Conservation (phyloP, 1,140 invertebrate species). For the Sarcophaga bullata region DNA sequence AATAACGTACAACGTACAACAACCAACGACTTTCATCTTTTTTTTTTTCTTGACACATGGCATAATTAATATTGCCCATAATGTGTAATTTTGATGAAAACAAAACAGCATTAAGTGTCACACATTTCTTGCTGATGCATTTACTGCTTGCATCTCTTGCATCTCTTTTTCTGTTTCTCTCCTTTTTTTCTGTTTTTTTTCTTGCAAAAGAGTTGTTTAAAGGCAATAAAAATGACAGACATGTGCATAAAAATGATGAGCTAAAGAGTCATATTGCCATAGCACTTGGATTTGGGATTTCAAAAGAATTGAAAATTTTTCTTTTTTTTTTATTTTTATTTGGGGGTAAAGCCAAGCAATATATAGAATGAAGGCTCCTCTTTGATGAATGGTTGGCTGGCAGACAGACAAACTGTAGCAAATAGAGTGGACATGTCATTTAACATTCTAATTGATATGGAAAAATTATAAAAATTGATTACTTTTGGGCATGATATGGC, state of each 20-base stretch:
- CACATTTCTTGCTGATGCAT: constrained; percentile 17
- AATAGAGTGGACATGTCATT: too few species aligned
- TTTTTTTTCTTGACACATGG: constrained; percentile 7
- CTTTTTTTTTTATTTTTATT: too few species aligned
- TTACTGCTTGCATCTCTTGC: background rate
- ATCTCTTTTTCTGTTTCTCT: background rate
- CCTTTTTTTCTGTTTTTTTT: background rate
- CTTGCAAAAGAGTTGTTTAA: constrained; percentile 10
- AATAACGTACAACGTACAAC: too few species aligned
- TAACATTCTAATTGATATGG: too few species aligned
- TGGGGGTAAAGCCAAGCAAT: too few species aligned
- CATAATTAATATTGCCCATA: constrained; percentile 18
- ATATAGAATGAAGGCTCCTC: too few species aligned
- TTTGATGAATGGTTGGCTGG: too few species aligned
- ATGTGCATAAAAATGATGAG: constrained; percentile 8
- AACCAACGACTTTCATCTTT: background rate
- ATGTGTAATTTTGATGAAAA: background rate
- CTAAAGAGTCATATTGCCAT: background rate
- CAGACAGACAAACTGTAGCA: too few species aligned
- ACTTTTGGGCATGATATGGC: too few species aligned
- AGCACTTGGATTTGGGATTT: background rate
- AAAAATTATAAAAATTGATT: too few species aligned
- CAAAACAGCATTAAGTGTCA: constrained; percentile 7
- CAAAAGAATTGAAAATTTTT: constrained; percentile 5
- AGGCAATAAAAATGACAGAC: constrained; percentile 20